phyloP scores from a whole-genome alignment of 2,113 vertebrate genomes.

The Cheirogaleus medius region DNA sequence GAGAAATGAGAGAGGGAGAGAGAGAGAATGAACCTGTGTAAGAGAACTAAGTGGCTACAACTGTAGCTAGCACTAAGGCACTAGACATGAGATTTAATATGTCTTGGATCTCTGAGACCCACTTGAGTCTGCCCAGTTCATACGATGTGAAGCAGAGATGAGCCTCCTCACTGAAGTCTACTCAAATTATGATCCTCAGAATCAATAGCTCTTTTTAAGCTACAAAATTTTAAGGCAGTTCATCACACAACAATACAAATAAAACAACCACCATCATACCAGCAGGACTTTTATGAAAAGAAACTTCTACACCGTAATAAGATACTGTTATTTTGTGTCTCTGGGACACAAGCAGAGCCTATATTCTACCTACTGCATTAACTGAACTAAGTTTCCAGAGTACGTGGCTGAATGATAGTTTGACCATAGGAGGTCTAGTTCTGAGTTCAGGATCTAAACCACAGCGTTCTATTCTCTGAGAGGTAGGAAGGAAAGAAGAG shows the following conservation, averaged over 20 bases:
- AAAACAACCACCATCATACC: neutral
- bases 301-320: neutral
- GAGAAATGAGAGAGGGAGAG: neutral
- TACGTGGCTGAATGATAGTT: neutral
- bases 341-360: neutral
- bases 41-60: neutral
- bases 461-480: neutral
- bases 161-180: neutral
- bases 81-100: neutral
- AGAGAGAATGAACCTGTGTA: neutral
- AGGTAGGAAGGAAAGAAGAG: neutral
- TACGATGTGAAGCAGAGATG: neutral
- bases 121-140: neutral
- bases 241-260: neutral
- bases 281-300: neutral
- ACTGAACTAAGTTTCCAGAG: neutral
- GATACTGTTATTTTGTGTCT: neutral
- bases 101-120: neutral
- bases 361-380: neutral
- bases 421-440: neutral
- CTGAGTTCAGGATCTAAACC: neutral
- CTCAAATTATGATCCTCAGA: neutral
- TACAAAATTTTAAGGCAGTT: neutral
- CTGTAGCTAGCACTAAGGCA: neutral
- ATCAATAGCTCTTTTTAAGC: neutral